Evolutionary conservation across 1,140 invertebrate genomes (phyloP).

Genomic region (Bombus ignitus): DNA sequence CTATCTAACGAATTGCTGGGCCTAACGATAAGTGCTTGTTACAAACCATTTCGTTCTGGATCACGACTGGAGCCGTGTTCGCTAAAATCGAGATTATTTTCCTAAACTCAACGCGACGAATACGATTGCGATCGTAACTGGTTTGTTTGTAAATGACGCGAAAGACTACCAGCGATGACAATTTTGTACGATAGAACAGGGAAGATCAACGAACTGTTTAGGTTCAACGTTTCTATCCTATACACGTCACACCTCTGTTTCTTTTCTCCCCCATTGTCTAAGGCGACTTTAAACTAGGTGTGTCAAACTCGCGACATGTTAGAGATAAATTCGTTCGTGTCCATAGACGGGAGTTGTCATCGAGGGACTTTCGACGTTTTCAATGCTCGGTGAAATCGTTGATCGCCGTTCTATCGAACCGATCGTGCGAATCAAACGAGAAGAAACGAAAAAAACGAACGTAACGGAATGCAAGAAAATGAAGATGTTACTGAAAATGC

Average conservation of each 20-base stretch:
- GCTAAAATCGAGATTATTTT: not conserved
- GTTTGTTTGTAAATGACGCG: not conserved
- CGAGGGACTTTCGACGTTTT: no score
- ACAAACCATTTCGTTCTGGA: not conserved
- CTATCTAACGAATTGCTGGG: no score
- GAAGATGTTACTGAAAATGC: not conserved
- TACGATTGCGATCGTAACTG: not conserved
- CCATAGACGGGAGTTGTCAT: not conserved
- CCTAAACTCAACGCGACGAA: not conserved
- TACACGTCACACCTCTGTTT: slow-evolving; percentile 37
- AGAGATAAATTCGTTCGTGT: not conserved
- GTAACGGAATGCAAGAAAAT: not conserved
- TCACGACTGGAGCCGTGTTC: not conserved
- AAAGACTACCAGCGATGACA: not conserved
- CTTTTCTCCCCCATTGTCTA: not conserved
- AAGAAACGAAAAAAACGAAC: not conserved
- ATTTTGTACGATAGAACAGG: no score
- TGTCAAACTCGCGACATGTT: not conserved
- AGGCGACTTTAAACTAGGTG: not conserved
- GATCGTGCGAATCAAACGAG: not conserved
- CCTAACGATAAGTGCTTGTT: not conserved
- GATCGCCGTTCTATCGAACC: no score
- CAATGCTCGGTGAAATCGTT: no score
- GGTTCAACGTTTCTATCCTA: not conserved
- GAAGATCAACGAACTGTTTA: not conserved